These are phyloP conservation scores for Synchiropus splendidus DNA, from an alignment of 2,113 vertebrate genomes.

Conservation along the genomic window DNA sequence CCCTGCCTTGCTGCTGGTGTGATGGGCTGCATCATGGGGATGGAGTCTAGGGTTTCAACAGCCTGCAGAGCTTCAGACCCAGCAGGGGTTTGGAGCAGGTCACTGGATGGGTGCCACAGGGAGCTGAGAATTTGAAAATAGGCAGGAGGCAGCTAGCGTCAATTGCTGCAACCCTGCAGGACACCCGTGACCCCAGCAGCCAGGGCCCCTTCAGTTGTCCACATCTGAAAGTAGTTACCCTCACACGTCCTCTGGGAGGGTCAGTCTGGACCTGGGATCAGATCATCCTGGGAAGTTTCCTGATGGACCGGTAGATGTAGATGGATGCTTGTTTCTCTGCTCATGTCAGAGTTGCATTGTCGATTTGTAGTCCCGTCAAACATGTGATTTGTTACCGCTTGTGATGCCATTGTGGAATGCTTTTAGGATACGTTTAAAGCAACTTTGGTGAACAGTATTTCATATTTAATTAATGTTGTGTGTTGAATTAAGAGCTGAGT, in stretches of 20 bases:
- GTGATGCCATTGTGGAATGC: no score
- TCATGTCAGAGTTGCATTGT: no score
- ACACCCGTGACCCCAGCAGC: constrained; percentile 18
- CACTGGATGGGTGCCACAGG: constrained; percentile 42
- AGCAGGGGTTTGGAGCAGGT: constrained; percentile 34
- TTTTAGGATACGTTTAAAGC: no score
- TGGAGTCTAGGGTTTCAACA: constrained; percentile 48
- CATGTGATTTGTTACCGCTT: no score
- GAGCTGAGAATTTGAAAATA: constrained; percentile 50
- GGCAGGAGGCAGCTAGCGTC: constrained; percentile 38
- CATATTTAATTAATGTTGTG: no score
- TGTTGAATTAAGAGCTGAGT: no score
- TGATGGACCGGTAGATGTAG: no score
- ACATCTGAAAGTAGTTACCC: constrained; percentile 68
- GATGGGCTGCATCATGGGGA: no score
- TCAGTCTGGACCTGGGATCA: constrained; percentile 43
- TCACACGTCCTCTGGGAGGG: constrained; percentile 57
- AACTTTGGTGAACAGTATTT: no score
- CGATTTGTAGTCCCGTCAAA: no score
- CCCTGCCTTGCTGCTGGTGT: no score
- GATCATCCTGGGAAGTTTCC: constrained; percentile 59
- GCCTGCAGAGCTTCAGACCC: constrained; percentile 32
- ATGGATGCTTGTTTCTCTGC: no score
- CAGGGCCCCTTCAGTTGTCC: constrained; percentile 26
- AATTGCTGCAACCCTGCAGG: constrained; percentile 41